These are phyloP conservation scores for Oophaga pumilio DNA, from an alignment of 2,113 vertebrate species.

Conservation along the genomic window DNA sequence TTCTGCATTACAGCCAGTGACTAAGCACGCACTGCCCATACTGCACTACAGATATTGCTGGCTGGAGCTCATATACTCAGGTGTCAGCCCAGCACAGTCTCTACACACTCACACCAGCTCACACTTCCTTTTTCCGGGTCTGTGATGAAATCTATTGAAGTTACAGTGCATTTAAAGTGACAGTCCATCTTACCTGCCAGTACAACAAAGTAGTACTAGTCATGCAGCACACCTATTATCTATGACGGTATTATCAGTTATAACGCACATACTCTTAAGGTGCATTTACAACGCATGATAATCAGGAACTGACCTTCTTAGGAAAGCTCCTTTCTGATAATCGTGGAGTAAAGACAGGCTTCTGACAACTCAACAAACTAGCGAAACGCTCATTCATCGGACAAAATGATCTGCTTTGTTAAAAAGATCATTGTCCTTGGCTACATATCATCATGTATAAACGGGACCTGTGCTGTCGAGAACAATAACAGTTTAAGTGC, in stretches of 20 bases:
- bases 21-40: conserved; percentile 18
- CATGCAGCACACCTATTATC: not conserved
- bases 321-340: no score
- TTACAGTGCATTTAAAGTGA: conserved; percentile 44
- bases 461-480: no score
- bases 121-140: conserved; percentile 55
- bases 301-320: no score
- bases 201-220: not conserved
- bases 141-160: conserved; percentile 55
- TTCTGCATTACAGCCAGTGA: conserved; percentile 22
- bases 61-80: not conserved
- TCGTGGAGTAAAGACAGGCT: no score
- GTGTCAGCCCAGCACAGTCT: conserved; percentile 30
- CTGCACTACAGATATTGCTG: not conserved
- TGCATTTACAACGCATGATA: no score
- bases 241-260: not conserved
- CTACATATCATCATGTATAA: no score
- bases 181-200: conserved; percentile 4
- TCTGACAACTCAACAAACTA: no score
- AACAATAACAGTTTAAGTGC: no score
- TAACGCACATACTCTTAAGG: no score
- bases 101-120: conserved; percentile 21
- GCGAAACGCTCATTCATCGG: no score
- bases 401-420: no score
- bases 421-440: no score